Percentiles rank a stretch among this genome's conserved stretches.
Conservation (phyloP, 2,888 invertebrate genomes). For the Temnothorax ravouxi region DNA sequence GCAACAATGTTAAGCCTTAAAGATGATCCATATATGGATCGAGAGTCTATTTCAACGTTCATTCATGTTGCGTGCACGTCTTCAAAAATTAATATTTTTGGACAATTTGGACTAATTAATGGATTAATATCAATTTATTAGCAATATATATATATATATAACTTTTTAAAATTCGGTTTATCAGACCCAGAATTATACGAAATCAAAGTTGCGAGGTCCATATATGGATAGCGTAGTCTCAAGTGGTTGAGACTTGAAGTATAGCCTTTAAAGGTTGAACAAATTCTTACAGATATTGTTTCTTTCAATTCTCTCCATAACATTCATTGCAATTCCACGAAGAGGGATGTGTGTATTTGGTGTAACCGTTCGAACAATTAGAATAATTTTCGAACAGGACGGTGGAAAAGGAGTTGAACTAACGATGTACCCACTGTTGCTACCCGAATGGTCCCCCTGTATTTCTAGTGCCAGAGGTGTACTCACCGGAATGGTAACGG, state of each 20-base stretch:
- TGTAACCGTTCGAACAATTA: neutral
- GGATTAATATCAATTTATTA: no score
- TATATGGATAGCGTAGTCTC: no score
- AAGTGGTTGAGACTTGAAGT: no score
- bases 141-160: no score
- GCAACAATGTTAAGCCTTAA: neutral
- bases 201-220: no score
- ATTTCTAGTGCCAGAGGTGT: constrained; percentile 56
- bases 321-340: neutral
- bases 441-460: neutral
- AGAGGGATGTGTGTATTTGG: neutral
- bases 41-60: no score
- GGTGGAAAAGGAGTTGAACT: neutral
- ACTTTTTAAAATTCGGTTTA: no score
- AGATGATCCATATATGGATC: no score
- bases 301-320: neutral
- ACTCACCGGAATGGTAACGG: constrained; percentile 98
- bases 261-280: neutral
- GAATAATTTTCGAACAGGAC: neutral
- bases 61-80: no score
- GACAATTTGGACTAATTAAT: no score
- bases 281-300: neutral
- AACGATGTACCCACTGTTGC: constrained; percentile 6
- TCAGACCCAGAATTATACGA: no score
- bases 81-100: no score